Percentiles rank a stretch among this genome's conserved stretches.
Conservation (phyloP, 2,113 vertebrate genomes). For the Aleadryas rufinucha region DNA sequence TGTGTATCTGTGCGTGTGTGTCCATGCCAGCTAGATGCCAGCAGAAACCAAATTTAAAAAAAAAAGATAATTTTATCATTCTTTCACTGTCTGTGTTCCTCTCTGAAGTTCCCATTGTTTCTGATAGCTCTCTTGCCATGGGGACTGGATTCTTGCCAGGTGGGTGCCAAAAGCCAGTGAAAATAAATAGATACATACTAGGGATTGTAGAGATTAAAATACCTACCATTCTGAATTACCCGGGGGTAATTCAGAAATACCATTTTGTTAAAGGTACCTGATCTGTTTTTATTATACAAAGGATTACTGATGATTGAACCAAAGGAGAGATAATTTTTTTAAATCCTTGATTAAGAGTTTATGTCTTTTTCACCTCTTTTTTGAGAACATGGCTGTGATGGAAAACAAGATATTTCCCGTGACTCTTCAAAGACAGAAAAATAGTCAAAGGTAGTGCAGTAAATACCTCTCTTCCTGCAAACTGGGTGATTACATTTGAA, state of each 20-base stretch:
- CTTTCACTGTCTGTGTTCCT: conserved; percentile 9
- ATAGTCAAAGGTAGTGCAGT: background rate
- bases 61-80: conserved; percentile 18
- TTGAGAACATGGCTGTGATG: background rate
- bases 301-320: background rate
- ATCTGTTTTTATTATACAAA: conserved; percentile 7
- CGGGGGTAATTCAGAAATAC: conserved; percentile 17
- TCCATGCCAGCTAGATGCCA: conserved; percentile 8
- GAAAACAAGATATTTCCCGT: background rate
- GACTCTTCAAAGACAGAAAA: background rate
- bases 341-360: background rate
- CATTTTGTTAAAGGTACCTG: conserved; percentile 20
- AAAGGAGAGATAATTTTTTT: background rate
- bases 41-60: conserved; percentile 7
- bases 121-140: conserved; percentile 6
- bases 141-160: conserved; percentile 45
- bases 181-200: conserved; percentile 57
- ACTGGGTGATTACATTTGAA: background rate
- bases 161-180: conserved; percentile 48
- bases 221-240: conserved; percentile 40
- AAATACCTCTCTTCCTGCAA: background rate
- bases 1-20: background rate
- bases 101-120: conserved; percentile 39
- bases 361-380: background rate
- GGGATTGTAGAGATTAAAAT: conserved; percentile 49